These are phyloP conservation scores for Aptenodytes forsteri DNA, from an alignment of 2,113 vertebrate genomes.

Conservation along the genomic window DNA sequence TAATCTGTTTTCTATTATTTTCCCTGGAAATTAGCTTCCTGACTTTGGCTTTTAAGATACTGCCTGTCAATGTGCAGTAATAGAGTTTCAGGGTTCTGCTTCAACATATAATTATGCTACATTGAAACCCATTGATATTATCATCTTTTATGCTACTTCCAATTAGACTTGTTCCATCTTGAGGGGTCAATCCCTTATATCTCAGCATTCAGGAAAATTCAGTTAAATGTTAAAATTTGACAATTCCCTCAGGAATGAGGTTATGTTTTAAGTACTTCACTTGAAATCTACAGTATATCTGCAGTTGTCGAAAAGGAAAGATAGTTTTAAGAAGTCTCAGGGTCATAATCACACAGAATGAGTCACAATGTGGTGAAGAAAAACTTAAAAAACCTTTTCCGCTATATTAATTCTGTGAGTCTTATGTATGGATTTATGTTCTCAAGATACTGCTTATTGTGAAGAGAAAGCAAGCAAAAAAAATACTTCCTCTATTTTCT, in stretches of 20 bases:
- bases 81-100: constrained; percentile 49
- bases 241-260: neutral
- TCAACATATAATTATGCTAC: constrained; percentile 41
- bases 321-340: neutral
- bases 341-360: neutral
- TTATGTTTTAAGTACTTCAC: neutral
- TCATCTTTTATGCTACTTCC: constrained; percentile 48
- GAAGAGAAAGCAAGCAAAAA: neutral
- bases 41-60: constrained; percentile 39
- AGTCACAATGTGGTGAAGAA: neutral
- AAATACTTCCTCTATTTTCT: neutral
- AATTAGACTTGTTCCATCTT: constrained; percentile 50
- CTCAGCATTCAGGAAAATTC: neutral
- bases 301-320: neutral
- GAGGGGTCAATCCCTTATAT: constrained; percentile 14
- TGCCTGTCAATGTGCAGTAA: constrained; percentile 11
- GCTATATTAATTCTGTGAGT: neutral
- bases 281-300: neutral
- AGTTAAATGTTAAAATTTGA: constrained; percentile 5
- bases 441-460: neutral
- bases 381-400: neutral
- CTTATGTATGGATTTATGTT: neutral
- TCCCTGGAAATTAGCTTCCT: constrained; percentile 32
- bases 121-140: constrained; percentile 54
- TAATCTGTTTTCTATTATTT: constrained; percentile 48